Conservation (phyloP, 2,888 invertebrate genomes). For the Sarcophaga caerulescens region DNA sequence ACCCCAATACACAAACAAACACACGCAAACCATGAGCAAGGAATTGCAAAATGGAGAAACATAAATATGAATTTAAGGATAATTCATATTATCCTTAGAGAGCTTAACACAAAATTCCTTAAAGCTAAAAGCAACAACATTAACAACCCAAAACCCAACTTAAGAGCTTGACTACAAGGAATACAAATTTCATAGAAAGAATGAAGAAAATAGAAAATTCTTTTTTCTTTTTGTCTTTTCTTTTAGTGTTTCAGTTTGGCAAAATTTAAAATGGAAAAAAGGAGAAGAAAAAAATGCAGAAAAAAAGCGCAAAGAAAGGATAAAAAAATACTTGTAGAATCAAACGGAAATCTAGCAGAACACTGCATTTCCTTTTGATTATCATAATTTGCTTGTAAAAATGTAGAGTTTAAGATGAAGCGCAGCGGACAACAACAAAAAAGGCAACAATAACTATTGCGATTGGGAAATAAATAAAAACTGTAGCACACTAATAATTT, state of each 20-base stretch:
- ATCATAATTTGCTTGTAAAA: conserved; percentile 52
- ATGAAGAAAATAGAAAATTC: not conserved
- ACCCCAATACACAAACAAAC: too few relatives aligned
- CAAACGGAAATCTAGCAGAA: conserved; percentile 57
- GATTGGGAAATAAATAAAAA: not conserved
- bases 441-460: conserved; percentile 1
- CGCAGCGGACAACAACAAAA: not conserved
- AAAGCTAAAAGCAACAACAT: conserved; percentile 2
- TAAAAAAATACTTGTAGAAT: conserved; percentile 22
- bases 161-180: conserved; percentile 8
- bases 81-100: conserved; percentile 48
- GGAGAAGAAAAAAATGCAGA: not conserved
- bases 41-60: conserved; percentile 10
- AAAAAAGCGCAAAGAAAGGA: not conserved
- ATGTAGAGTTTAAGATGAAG: conserved; percentile 19
- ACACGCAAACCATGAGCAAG: not conserved
- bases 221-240: conserved; percentile 27
- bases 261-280: not conserved
- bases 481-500: not conserved
- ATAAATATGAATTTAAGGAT: conserved; percentile 44
- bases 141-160: not conserved
- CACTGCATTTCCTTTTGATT: conserved; percentile 61
- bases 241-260: not conserved
- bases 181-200: not conserved
- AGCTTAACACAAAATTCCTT: conserved; percentile 5